These are phyloP conservation scores for Stichodactyla helianthus DNA, from an alignment of 64 coral and sea anemone species.

Conservation along the genomic window DNA sequence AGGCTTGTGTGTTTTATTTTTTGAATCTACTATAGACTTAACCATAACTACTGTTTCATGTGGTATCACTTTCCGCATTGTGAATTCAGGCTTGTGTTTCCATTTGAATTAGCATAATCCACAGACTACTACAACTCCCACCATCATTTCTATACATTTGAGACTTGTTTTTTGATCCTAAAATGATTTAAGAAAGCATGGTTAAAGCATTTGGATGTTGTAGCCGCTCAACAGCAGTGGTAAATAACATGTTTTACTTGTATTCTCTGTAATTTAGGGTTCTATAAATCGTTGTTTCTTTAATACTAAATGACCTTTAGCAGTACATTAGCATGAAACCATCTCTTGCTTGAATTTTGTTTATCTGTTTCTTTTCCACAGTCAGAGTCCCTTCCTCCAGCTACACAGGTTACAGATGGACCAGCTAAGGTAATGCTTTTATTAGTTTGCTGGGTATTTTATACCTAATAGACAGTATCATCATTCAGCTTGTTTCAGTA, in stretches of 20 bases:
- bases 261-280: background rate
- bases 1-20: background rate
- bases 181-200: conserved; percentile 27
- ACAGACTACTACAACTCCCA: conserved; percentile 23
- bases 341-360: background rate
- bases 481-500: background rate
- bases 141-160: background rate
- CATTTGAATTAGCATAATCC: conserved; percentile 27
- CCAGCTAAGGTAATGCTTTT: background rate
- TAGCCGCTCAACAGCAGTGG: conserved; percentile 27
- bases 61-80: conserved; percentile 19
- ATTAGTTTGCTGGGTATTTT: background rate
- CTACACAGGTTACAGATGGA: background rate
- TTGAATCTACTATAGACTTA: background rate
- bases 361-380: conserved; percentile 3
- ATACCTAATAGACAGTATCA: background rate
- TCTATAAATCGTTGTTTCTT: background rate
- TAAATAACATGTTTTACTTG: background rate
- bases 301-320: background rate
- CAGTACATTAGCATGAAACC: background rate
- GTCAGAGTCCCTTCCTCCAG: background rate
- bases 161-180: background rate
- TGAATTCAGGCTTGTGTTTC: conserved; percentile 13
- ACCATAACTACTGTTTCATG: background rate
- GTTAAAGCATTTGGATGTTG: conserved; percentile 32